These are phyloP conservation scores for Artibeus lituratus DNA, from an alignment of 2,797 vertebrate species.

Conservation along the genomic window DNA sequence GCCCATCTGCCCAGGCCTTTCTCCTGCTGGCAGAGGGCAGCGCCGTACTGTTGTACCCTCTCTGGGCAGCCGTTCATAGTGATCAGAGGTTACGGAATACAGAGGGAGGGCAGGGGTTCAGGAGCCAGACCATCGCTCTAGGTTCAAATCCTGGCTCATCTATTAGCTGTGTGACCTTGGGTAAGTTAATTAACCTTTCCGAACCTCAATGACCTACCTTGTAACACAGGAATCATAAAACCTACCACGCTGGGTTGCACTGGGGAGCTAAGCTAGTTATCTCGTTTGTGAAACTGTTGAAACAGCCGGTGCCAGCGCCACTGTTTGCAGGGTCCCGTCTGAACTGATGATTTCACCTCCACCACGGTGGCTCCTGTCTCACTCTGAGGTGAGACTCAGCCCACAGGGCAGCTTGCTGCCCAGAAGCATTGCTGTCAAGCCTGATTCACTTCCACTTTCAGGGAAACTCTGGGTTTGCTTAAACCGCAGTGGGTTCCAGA, in stretches of 20 bases:
- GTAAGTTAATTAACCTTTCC: neutral
- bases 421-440: neutral
- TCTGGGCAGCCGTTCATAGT: accelerated
- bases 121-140: neutral
- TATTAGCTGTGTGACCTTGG: neutral
- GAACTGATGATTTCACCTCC: accelerated
- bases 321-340: neutral
- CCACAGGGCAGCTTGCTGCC: neutral
- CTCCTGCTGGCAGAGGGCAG: neutral
- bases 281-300: neutral
- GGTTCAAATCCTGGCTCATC: neutral
- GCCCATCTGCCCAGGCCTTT: neutral
- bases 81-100: accelerated
- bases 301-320: neutral
- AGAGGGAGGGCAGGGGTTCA: neutral
- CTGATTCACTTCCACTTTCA: neutral
- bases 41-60: accelerated
- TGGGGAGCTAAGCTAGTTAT: neutral
- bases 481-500: neutral
- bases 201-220: neutral
- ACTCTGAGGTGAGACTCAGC: neutral
- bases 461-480: neutral
- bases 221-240: neutral
- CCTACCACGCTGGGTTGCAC: neutral
- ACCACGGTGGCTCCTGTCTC: neutral